A percentile compares a stretch with the other conserved stretches of the same genome.
Conservation (phyloP, 1,140 invertebrate species). For the Andrena cerasifolii region DNA sequence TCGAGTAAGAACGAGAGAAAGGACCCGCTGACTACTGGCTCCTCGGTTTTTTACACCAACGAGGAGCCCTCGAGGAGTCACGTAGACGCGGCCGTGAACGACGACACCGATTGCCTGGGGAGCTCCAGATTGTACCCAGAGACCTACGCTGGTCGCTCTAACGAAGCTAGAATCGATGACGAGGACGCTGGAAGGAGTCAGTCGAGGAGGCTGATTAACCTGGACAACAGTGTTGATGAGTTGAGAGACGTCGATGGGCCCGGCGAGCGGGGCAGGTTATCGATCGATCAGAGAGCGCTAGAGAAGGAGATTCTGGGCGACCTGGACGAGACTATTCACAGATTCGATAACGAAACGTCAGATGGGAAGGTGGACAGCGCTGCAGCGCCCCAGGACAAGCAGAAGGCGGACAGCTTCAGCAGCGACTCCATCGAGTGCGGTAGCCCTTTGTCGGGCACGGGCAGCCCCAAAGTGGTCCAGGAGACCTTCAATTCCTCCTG, state of each 20-base stretch:
- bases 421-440: slow-evolving; percentile 73
- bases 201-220: background rate
- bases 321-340: slow-evolving; percentile 77
- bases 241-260: background rate
- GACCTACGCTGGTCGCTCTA: slow-evolving; percentile 18
- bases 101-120: slow-evolving; percentile 39
- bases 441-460: slow-evolving; percentile 55
- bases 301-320: slow-evolving; percentile 74
- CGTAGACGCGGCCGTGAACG: slow-evolving; percentile 12
- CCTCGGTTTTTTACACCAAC: slow-evolving; percentile 30
- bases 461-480: slow-evolving; percentile 51
- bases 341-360: slow-evolving; percentile 70
- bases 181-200: background rate
- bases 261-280: too few relatives aligned
- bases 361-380: background rate
- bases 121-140: slow-evolving; percentile 58
- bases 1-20: slow-evolving; percentile 5
- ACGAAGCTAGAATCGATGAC: slow-evolving; percentile 15
- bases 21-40: background rate
- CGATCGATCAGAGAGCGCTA: slow-evolving; percentile 51
- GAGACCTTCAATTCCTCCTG: slow-evolving; percentile 78
- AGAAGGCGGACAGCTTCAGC: slow-evolving; percentile 68
- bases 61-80: background rate
- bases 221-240: background rate
- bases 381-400: slow-evolving; percentile 31